Evolutionary conservation across 2,113 vertebrate genomes (phyloP).

Genomic region (Clinocottus analis): DNA sequence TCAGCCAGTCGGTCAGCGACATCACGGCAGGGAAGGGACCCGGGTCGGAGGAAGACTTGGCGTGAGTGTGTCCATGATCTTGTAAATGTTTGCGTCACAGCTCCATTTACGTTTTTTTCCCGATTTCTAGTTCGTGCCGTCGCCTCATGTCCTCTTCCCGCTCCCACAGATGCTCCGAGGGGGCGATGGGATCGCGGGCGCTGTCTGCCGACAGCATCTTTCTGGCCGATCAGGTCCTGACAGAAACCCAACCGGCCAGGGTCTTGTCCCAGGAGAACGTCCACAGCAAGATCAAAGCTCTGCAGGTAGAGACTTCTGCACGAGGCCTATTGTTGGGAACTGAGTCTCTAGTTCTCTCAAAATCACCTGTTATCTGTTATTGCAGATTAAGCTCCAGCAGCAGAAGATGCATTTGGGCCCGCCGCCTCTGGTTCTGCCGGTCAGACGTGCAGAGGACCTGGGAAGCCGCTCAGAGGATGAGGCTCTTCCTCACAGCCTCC

Average conservation of each 20-base stretch:
- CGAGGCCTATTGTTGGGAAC: neutral
- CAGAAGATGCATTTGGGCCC: slow-evolving; percentile 91
- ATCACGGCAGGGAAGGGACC: slow-evolving; percentile 75
- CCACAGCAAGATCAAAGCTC: slow-evolving; percentile 89
- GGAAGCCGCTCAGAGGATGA: slow-evolving; percentile 87
- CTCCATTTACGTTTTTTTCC: neutral
- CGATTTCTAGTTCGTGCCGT: neutral
- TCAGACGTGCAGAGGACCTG: slow-evolving; percentile 82
- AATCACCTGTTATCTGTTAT: slow-evolving; percentile 20
- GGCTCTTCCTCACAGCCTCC: slow-evolving; percentile 82
- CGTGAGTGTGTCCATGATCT: slow-evolving; percentile 45
- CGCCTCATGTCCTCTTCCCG: neutral
- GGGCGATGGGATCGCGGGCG: slow-evolving; percentile 87
- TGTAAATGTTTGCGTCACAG: neutral
- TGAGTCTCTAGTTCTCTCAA: neutral
- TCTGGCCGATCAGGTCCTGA: slow-evolving; percentile 85
- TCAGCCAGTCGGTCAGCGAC: slow-evolving; percentile 87
- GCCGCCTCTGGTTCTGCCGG: slow-evolving; percentile 79
- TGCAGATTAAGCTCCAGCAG: slow-evolving; percentile 89
- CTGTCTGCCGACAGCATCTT: slow-evolving; percentile 97
- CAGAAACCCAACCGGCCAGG: slow-evolving; percentile 83
- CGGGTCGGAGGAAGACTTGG: slow-evolving; percentile 87
- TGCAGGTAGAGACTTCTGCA: slow-evolving; percentile 86
- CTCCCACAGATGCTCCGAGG: slow-evolving; percentile 80
- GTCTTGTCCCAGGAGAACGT: slow-evolving; percentile 93